A percentile compares a stretch with the other conserved stretches of the same genome.
These are phyloP conservation scores for Onychomys arenicola DNA, from an alignment of 2,797 vertebrate genomes.

Conservation along the genomic window DNA sequence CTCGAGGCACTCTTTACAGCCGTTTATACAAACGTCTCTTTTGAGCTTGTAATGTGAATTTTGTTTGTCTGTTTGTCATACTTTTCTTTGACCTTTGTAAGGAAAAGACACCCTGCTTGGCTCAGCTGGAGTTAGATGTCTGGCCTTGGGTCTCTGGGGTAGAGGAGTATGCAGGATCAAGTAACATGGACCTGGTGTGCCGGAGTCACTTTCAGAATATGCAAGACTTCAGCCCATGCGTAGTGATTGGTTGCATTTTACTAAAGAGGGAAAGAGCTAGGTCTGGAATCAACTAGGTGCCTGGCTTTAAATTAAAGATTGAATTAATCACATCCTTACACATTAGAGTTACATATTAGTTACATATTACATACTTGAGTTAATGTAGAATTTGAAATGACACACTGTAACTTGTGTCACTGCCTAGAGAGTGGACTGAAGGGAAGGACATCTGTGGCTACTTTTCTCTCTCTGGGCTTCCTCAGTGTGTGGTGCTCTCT, in stretches of 20 bases:
- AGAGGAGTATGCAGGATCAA: neutral
- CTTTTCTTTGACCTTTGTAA: neutral
- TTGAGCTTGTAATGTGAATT: slow-evolving; percentile 39
- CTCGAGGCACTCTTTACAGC: neutral
- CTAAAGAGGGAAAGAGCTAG: neutral
- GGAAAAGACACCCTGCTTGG: neutral
- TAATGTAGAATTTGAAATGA: neutral
- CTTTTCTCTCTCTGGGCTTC: slow-evolving; percentile 15
- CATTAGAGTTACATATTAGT: neutral
- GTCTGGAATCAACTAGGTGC: slow-evolving; percentile 15
- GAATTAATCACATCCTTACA: neutral
- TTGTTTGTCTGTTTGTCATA: neutral
- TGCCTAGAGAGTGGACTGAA: neutral
- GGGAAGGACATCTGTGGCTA: neutral
- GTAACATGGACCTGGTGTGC: neutral
- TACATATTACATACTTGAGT: neutral
- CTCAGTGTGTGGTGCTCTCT: slow-evolving; percentile 65
- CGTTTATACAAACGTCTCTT: slow-evolving; percentile 46
- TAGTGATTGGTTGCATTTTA: slow-evolving; percentile 19
- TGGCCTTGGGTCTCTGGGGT: neutral
- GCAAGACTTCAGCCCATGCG: neutral
- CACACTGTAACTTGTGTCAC: neutral
- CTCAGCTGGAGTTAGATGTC: neutral
- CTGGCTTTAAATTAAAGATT: slow-evolving; percentile 34
- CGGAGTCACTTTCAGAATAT: neutral